A percentile compares a stretch with the other conserved stretches of the same genome.
phyloP scores from a whole-genome alignment of 2,113 vertebrate species.

The Tiliqua scincoides region DNA sequence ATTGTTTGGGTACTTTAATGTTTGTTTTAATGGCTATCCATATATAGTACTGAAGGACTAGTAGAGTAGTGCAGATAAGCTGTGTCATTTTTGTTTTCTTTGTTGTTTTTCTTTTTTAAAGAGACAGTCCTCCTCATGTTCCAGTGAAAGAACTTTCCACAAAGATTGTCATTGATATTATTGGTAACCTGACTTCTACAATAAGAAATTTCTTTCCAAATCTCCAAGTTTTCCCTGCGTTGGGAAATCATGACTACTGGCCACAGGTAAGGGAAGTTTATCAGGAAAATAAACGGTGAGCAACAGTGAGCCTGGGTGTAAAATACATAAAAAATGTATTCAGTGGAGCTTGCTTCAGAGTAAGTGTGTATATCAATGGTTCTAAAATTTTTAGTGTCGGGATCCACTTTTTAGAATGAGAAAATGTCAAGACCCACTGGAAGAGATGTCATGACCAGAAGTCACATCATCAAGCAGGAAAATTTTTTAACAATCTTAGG shows the following conservation, averaged over 20 bases:
- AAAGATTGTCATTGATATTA: constrained; percentile 86
- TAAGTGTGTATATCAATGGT: too few species aligned
- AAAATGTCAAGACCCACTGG: too few species aligned
- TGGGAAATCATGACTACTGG: constrained; percentile 98
- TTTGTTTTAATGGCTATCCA: background rate
- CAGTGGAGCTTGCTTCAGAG: background rate
- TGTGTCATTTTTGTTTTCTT: background rate
- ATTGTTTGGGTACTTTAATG: background rate
- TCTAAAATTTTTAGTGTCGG: too few species aligned
- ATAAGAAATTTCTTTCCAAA: constrained; percentile 85
- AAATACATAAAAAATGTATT: too few species aligned
- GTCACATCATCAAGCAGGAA: too few species aligned
- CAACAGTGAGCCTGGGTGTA: background rate
- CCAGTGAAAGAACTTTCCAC: constrained; percentile 87
- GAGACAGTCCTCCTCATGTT: constrained; percentile 95
- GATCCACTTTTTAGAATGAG: too few species aligned
- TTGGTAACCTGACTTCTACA: constrained; percentile 89
- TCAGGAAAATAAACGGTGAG: background rate
- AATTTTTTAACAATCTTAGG: too few species aligned
- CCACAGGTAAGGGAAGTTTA: constrained; percentile 86
- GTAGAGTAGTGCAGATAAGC: background rate
- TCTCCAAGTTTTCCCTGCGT: constrained; percentile 87
- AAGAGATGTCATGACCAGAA: too few species aligned
- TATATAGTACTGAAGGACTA: background rate
- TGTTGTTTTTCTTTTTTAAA: constrained; percentile 60